Conservation (phyloP, 37 sponge, comb jelly and placozoan genomes). For the Cladorhizidae sp. region DNA sequence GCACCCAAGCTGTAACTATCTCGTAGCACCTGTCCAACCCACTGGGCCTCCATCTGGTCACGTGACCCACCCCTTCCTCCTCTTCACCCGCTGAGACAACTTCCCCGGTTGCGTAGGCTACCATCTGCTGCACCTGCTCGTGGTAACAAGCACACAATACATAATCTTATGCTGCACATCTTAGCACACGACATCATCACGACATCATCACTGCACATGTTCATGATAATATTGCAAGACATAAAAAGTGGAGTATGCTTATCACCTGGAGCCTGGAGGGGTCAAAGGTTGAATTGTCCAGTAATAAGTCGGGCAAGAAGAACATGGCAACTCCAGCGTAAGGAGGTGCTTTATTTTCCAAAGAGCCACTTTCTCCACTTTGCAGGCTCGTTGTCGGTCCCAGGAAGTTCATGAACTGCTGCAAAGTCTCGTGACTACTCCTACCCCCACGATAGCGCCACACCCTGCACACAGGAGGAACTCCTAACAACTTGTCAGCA, state of each 20-base stretch:
- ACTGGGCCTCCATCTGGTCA: not conserved
- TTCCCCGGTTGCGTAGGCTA: conserved; percentile 87
- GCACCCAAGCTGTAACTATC: conserved; percentile 75
- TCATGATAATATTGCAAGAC: not conserved
- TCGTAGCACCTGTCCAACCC: conserved; percentile 43
- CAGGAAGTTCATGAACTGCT: conserved; percentile 83
- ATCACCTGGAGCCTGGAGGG: not conserved
- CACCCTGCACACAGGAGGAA: conserved; percentile 42
- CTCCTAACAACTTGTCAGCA: no score
- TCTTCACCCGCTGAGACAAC: not conserved
- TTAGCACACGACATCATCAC: not conserved
- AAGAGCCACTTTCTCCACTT: not conserved
- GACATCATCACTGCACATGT: not conserved
- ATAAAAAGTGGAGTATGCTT: not conserved
- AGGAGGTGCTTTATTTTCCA: not conserved
- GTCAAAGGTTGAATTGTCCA: not conserved
- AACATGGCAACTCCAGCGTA: conserved; percentile 64
- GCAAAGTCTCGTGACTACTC: conserved; percentile 80
- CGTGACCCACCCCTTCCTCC: conserved; percentile 13
- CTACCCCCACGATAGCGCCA: conserved; percentile 89
- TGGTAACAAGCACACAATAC: no score
- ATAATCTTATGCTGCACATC: no score
- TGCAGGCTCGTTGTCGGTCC: conserved; percentile 10
- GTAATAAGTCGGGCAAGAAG: not conserved
- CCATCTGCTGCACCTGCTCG: conserved; percentile 54